These are phyloP conservation scores for Tarsius wallacei DNA, from an alignment of 2,797 vertebrate genomes.

Conservation along the genomic window DNA sequence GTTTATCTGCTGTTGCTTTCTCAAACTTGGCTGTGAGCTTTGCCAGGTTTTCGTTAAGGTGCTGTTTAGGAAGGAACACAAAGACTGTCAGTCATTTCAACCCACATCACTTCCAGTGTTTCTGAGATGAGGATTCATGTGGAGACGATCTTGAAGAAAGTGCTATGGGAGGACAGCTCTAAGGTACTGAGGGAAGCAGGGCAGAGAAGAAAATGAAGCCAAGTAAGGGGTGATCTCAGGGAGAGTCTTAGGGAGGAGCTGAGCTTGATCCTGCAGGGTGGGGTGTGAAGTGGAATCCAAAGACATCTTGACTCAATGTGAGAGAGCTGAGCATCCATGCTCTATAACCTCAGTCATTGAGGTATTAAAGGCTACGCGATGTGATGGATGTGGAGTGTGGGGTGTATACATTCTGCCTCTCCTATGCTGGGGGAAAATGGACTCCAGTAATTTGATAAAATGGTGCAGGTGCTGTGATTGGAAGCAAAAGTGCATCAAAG, in stretches of 20 bases:
- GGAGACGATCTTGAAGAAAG: not conserved
- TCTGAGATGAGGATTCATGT: not conserved
- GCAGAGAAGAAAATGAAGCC: not conserved
- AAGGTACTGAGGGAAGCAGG: not conserved
- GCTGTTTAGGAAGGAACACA: slow-evolving; percentile 88
- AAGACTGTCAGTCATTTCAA: not conserved
- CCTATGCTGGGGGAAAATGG: not conserved
- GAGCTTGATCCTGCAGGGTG: not conserved
- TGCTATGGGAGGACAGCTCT: rapidly evolving
- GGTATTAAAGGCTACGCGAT: not conserved
- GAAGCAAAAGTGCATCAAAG: not conserved
- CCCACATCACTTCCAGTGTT: too few species aligned
- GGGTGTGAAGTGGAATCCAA: not conserved
- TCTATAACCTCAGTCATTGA: not conserved
- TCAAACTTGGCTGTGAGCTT: slow-evolving; percentile 97
- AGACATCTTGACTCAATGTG: not conserved
- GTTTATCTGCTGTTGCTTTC: slow-evolving; percentile 96
- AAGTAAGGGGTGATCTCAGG: not conserved
- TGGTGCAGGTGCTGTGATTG: not conserved
- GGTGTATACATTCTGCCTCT: not conserved
- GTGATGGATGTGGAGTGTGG: rapidly evolving
- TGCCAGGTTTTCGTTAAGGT: slow-evolving; percentile 96
- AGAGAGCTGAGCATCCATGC: not conserved
- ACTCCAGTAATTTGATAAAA: not conserved
- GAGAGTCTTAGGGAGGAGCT: rapidly evolving